These are phyloP conservation scores for Ostrea edulis DNA, from an alignment of 1,140 invertebrate species.

Conservation along the genomic window DNA sequence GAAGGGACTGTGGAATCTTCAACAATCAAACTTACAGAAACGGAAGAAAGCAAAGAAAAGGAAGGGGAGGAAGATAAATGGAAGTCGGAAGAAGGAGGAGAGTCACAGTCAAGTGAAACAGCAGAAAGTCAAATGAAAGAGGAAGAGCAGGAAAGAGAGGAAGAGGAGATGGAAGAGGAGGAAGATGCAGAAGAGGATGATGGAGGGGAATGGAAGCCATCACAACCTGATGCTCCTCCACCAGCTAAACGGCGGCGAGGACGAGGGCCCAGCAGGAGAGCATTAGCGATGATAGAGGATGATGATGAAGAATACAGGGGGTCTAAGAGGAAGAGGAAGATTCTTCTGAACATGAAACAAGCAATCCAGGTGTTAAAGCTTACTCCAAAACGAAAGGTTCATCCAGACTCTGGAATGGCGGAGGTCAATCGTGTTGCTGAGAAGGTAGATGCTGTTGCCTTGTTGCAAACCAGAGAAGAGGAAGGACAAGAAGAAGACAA, in stretches of 20 bases:
- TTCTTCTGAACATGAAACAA: constrained; percentile 34
- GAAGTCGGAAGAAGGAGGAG: constrained; percentile 16
- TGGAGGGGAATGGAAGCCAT: constrained; percentile 4
- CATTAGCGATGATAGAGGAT: constrained; percentile 14
- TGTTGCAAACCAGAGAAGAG: background rate
- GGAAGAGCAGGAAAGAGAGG: constrained; percentile 41
- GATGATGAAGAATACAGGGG: constrained; percentile 28
- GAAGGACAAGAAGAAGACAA: background rate
- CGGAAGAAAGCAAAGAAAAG: constrained; percentile 6
- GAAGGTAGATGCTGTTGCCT: background rate
- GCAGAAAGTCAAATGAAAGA: background rate
- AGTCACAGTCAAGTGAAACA: background rate
- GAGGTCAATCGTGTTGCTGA: background rate
- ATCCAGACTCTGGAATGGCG: background rate
- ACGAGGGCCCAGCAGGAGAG: background rate
- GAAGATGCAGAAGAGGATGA: constrained; percentile 18
- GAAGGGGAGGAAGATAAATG: background rate
- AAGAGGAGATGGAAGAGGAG: constrained; percentile 38
- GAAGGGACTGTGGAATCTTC: constrained; percentile 2
- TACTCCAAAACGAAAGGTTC: constrained; percentile 40
- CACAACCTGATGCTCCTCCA: background rate
- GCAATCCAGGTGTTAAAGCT: constrained; percentile 40
- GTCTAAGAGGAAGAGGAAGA: constrained; percentile 4
- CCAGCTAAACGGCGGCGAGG: constrained; percentile 1
- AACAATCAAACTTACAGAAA: background rate